Conservation (phyloP, 1,140 invertebrate species). For the Zaprionus capensis region DNA sequence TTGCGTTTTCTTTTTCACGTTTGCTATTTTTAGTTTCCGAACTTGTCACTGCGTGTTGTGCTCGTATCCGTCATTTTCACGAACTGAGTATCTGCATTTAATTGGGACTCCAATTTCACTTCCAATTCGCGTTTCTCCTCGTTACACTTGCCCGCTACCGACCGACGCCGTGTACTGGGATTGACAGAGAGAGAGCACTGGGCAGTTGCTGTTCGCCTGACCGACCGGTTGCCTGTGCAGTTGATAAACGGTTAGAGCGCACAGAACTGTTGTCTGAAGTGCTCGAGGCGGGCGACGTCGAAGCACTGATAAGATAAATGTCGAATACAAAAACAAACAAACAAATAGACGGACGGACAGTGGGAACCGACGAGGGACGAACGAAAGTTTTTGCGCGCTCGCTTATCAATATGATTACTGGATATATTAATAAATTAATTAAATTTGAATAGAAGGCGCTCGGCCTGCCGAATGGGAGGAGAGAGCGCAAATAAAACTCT, state of each 20-base stretch:
- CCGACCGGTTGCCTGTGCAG: constrained; percentile 42
- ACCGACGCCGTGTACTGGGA: background rate
- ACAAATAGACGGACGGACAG: constrained; percentile 1
- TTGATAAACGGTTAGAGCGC: constrained; percentile 43
- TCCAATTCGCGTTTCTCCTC: constrained; percentile 1
- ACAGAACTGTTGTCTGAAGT: constrained; percentile 41
- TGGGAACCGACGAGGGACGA: background rate
- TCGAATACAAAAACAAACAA: constrained; percentile 25
- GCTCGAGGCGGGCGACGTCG: constrained; percentile 41
- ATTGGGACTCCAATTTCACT: background rate
- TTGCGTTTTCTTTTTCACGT: background rate
- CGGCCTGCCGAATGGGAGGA: background rate
- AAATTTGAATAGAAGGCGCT: constrained; percentile 69
- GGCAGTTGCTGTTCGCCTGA: constrained; percentile 47
- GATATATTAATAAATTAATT: constrained; percentile 83
- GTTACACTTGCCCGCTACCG: constrained; percentile 23
- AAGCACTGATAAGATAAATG: constrained; percentile 53
- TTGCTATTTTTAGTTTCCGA: constrained; percentile 18
- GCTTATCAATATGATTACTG: constrained; percentile 71
- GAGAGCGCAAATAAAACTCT: background rate
- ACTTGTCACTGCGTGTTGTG: constrained; percentile 37
- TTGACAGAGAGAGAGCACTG: constrained; percentile 15
- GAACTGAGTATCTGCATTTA: constrained; percentile 24
- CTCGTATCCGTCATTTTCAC: constrained; percentile 36
- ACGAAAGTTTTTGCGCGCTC: constrained; percentile 41